Base-by-base conservation (phyloP, 2,113 vertebrate species). In the Lagopus muta region DNA sequence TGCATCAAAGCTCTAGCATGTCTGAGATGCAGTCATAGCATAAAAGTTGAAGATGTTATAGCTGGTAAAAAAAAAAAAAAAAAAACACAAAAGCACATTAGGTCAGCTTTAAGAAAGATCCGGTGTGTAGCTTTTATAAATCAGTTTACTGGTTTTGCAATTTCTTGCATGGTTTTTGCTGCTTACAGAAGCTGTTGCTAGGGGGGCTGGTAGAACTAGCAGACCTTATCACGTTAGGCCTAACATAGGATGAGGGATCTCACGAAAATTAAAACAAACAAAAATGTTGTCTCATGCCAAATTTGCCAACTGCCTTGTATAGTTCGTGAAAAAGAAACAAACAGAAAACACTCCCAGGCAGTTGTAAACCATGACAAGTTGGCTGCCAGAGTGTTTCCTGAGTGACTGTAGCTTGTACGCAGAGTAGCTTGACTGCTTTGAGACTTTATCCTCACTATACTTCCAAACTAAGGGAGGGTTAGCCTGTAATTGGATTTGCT, bases 21-120 rank as follows among this genome's bases (percentile, higher is more conserved):
- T 83, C 62, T 89, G 69, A 94, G 79, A 90, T 93, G 38, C 57
- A 77, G 42, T 81, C 32, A 22, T n/a, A 91, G 48, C 58, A 57
- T 47, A n/a, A 61, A 85, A 90, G 75, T 79, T 84, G 16, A 38
- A 83, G 74, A 75, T 30, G 6, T 64, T 88, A 32, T 9, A 65
- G 28, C 21, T 93, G 40, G n/a, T 85, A 13, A 38, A 67, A 89
- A 62, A 45, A 48, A 45, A 19, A 45, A 45, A 38, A 10, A 38
- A 38, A 38, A 38, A 38, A 38, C 38, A 38, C 38, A 38, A 38
- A 38, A 47, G 21, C 19, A 52, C n/a, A 42, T 83, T 73, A 73
- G 64, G 50, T 55, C 72, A 86, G 36, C 82, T 90, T 90, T 88
- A 70, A 77, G 80, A 54, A 67, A 92, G 77, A 62, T 58, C 20